Base-by-base conservation (phyloP, 2,113 vertebrate species). In the Myiagra hebetior region DNA sequence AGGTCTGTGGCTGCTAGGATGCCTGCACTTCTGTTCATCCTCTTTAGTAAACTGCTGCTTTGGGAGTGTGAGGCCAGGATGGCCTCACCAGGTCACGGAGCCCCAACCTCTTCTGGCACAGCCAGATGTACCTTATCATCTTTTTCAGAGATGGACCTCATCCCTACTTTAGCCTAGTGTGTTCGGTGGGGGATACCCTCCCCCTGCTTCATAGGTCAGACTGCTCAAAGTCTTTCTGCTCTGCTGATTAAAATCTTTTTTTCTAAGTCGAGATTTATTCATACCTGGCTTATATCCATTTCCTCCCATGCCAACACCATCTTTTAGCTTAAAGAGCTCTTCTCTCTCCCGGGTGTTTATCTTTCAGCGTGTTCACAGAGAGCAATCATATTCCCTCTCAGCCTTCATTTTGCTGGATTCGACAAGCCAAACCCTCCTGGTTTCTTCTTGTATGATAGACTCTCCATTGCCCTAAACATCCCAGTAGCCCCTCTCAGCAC, bases 291-390 rank as follows among this genome's bases (percentile, higher is more conserved):
- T 93, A 85, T 72, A 95, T 52, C 80, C 80, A 75, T 86, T 75
- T 59, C 60, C 60, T 68, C 74, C 93, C 74, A 76, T 15, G 33
- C 87, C 74, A 95, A 75, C 77, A 94, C n/a, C 46, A 79, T 87
- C 81, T 76, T 94, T 92, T 87, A 91, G 93, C 62, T 94, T 91
- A 87, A 95, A 95, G 55, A 95, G 69, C 74, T 89, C 74, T 92
- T 82, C 64, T 85, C 64, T 70, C 93, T 93, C 81, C 49, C 0
- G 0, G 49, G 65, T 85, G 87, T 81, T 97, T 95, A 92, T 95
- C 62, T 91, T 89, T 72, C 62, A 37, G 60, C 1, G 0, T 77
- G 83, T 80, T 95, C 84, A 67, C 68, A 78, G 83, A 91, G 18
- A 86, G 60, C 84, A 96, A 94, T 89, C 77, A 65, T 65, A 93